Percentiles rank a stretch among this genome's conserved stretches.
These are phyloP conservation scores for Zygothrica quintamaculata DNA, from an alignment of 2,888 invertebrate species.

Conservation along the genomic window DNA sequence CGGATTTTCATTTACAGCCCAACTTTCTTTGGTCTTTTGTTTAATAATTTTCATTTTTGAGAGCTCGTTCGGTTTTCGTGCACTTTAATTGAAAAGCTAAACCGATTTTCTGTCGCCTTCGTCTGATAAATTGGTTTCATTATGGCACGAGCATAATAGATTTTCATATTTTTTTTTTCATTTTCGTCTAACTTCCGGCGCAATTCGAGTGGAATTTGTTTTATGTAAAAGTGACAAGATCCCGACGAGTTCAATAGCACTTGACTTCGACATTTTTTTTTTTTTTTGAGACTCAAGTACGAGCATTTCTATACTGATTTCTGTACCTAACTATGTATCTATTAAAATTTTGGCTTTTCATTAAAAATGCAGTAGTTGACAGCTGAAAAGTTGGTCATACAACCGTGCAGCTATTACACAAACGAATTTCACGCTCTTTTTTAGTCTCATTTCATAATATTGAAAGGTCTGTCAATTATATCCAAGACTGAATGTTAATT, in stretches of 20 bases:
- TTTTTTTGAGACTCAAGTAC: neutral
- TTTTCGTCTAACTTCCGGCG: slow-evolving; percentile 71
- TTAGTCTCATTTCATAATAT: slow-evolving; percentile 67
- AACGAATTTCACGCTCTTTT: slow-evolving; percentile 54
- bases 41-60: slow-evolving; percentile 45
- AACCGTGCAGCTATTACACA: slow-evolving; percentile 54
- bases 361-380: slow-evolving; percentile 68
- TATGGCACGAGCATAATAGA: slow-evolving; percentile 67
- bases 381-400: slow-evolving; percentile 69
- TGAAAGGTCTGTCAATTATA: slow-evolving; percentile 72
- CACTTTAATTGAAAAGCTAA: slow-evolving; percentile 65
- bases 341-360: slow-evolving; percentile 46
- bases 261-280: slow-evolving; percentile 59
- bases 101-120: slow-evolving; percentile 58
- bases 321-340: slow-evolving; percentile 33
- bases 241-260: slow-evolving; percentile 56
- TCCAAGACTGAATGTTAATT: slow-evolving; percentile 50
- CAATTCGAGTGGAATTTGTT: slow-evolving; percentile 39
- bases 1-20: slow-evolving; percentile 73
- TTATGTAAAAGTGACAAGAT: slow-evolving; percentile 60
- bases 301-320: slow-evolving; percentile 26
- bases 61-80: slow-evolving; percentile 22
- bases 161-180: too few relatives aligned
- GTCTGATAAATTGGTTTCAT: slow-evolving; percentile 72
- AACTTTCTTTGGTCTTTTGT: slow-evolving; percentile 72